These are phyloP conservation scores for Scaptomyza polygonia DNA, from an alignment of 2,888 invertebrate species.

Conservation along the genomic window DNA sequence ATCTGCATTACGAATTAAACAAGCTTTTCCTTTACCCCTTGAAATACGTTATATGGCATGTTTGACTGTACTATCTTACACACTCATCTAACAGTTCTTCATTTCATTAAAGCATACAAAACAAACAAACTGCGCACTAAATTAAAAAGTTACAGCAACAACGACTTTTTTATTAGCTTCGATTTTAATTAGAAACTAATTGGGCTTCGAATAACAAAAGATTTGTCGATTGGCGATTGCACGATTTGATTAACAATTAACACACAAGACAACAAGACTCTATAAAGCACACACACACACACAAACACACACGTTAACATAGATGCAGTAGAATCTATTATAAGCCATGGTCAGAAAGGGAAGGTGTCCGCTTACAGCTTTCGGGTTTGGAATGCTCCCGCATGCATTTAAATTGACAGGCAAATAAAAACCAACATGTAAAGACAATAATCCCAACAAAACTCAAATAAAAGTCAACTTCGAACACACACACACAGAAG, in stretches of 20 bases:
- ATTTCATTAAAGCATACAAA: constrained; percentile 11
- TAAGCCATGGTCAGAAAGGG: neutral
- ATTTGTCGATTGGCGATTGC: constrained; percentile 33
- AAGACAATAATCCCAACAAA: constrained; percentile 71
- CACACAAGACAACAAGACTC: constrained; percentile 42
- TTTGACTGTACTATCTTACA: neutral
- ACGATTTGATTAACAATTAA: constrained; percentile 62
- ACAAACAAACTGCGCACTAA: constrained; percentile 19
- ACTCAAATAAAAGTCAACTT: constrained; percentile 78
- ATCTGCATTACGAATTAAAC: no score
- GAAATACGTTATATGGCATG: no score
- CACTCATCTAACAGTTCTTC: constrained; percentile 4
- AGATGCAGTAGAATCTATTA: neutral
- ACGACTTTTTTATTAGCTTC: constrained; percentile 51
- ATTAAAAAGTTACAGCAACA: constrained; percentile 21
- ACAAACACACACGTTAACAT: constrained; percentile 9
- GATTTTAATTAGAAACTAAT: constrained; percentile 75
- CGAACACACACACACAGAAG: constrained; percentile 17
- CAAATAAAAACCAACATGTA: constrained; percentile 52
- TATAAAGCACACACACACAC: constrained; percentile 36
- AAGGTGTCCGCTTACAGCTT: constrained; percentile 68
- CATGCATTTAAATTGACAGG: constrained; percentile 56
- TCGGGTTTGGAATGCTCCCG: constrained; percentile 35
- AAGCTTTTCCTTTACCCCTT: no score
- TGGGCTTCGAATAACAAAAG: constrained; percentile 47